phyloP scores from a whole-genome alignment of 2,888 invertebrate species.

The Byasa hedistus region DNA sequence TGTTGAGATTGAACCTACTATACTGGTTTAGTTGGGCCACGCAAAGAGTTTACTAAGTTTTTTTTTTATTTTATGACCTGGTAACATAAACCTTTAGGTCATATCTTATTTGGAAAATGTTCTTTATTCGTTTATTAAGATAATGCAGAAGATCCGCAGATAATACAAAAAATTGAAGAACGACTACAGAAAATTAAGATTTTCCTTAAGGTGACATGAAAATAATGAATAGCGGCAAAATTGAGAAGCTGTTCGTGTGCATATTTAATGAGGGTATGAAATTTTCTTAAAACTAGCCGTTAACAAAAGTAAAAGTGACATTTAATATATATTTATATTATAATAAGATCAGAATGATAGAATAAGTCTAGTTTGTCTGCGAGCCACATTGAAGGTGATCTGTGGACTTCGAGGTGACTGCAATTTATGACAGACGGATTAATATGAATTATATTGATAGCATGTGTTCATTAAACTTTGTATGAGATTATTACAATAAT shows the following conservation, averaged over 20 bases:
- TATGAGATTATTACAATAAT: no score
- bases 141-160: slow-evolving; percentile 22
- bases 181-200: not conserved
- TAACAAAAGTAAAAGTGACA: slow-evolving; percentile 3
- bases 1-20: no score
- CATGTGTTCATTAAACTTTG: not conserved
- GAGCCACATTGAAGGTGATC: slow-evolving; percentile 6
- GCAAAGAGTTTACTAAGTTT: no score
- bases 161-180: slow-evolving; percentile 27
- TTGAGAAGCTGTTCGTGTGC: slow-evolving; percentile 30
- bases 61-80: no score
- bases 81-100: no score
- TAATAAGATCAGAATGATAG: slow-evolving; percentile 6
- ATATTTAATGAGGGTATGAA: slow-evolving; percentile 16
- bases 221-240: slow-evolving; percentile 31
- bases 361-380: slow-evolving; percentile 13
- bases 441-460: slow-evolving; percentile 19
- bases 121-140: no score
- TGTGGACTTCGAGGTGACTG: slow-evolving; percentile 11
- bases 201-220: slow-evolving; percentile 24
- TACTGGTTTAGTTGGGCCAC: no score
- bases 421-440: slow-evolving; percentile 9
- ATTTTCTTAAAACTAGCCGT: slow-evolving; percentile 17
- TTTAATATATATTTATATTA: slow-evolving; percentile 2
- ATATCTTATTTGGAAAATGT: no score